Base-by-base conservation (phyloP, 2,113 vertebrate species). In the Varanus komodoensis region DNA sequence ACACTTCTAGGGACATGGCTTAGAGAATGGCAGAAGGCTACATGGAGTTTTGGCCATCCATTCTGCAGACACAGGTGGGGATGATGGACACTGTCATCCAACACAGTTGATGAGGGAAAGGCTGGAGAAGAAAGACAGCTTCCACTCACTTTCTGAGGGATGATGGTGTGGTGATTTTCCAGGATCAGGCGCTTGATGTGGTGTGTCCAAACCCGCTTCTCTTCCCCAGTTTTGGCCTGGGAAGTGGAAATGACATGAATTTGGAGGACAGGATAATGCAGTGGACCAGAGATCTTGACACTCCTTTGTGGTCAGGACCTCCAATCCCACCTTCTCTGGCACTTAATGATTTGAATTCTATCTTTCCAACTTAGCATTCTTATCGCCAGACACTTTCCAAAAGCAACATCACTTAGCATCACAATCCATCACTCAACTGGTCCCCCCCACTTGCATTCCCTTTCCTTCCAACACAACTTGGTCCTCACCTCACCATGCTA, bases 121-220 rank as follows among this genome's bases (percentile, higher is more conserved):
- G 61, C 21, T 64, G 61, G 61, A 3, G 61, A 64, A 21, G 12
- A 14, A 2, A 0, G 15, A 50, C 83, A 2, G 0, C 54, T 15
- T 32, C 54, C 32, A 1, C 86, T 89, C 85, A 98, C 99, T 97
- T 98, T 99, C 95, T 98, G 98, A 23, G 99, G 99, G 25, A 99
- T 97, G 86, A 98, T 98, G 92, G 98, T 97, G 0, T 98, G 98
- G 95, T 99, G 99, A 92, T 99, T 99, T 95, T 99, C 99, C 84
- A 99, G 96, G 91, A 99, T 99, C 78, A 99, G 98, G 82, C 98
- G 97, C 97, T 99, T 99, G 89, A 99, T 98, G 92, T 99, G 98
- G 94, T 99, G 98, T 44, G 98, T 98, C 99, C 99, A 99, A 25
- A 97, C 32, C 0, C 98, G 98, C 94, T 99, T 99, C 96, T 99